Conservation (phyloP, 2,888 invertebrate genomes). For the Eupeodes luniger region DNA sequence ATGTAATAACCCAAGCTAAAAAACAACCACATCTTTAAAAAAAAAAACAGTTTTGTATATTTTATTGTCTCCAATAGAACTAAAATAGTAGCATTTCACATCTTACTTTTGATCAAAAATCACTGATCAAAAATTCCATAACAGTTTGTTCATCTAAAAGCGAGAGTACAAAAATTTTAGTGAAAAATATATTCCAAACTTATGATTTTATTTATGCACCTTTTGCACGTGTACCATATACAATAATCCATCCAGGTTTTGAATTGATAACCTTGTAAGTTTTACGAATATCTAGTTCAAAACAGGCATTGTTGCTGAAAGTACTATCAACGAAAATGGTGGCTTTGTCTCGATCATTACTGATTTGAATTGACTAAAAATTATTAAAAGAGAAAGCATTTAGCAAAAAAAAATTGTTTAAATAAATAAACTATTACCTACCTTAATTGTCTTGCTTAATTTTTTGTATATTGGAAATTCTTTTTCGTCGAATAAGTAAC, state of each 20-base stretch:
- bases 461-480: neutral
- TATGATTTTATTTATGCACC: neutral
- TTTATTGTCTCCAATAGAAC: no score
- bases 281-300: neutral
- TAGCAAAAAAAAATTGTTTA: neutral
- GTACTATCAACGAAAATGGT: neutral
- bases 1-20: no score
- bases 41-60: no score
- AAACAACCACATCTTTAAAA: no score
- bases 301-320: neutral
- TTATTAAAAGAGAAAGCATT: no score
- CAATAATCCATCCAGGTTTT: neutral
- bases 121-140: no score
- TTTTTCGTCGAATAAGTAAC: neutral
- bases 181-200: neutral
- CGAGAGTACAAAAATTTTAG: neutral
- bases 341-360: neutral
- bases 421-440: constrained; percentile 1
- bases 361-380: constrained; percentile 1
- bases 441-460: constrained; percentile 8
- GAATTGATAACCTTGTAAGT: neutral
- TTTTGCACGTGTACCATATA: neutral
- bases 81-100: no score
- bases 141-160: neutral
- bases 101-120: no score